Evolutionary conservation across 2,888 invertebrate genomes (phyloP).

Genomic region (Notodonta dromedarius): DNA sequence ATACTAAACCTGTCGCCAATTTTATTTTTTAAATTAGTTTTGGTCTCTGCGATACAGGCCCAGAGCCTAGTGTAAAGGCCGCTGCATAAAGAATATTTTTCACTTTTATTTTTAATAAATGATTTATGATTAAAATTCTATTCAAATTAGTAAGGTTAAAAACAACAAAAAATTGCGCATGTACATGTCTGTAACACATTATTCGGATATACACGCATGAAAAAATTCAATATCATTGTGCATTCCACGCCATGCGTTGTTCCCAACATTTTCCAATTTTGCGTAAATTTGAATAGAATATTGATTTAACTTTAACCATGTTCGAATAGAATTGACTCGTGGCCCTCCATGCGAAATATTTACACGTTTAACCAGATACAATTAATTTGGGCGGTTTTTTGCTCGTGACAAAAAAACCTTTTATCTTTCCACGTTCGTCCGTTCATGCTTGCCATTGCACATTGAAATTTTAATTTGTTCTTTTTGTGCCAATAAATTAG

Average conservation of each 20-base stretch:
- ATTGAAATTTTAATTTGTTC: background rate
- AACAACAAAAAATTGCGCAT: conserved; percentile 23
- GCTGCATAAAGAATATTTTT: no score
- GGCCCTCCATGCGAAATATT: conserved; percentile 26
- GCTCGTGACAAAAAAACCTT: background rate
- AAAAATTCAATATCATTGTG: conserved; percentile 42
- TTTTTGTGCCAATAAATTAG: conserved; percentile 1
- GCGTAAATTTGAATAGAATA: conserved; percentile 48
- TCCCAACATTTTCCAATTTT: conserved; percentile 45
- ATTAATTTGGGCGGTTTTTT: conserved; percentile 16
- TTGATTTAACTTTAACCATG: conserved; percentile 38
- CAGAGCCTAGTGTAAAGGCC: no score
- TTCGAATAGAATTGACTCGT: conserved; percentile 28
- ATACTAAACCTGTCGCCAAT: no score
- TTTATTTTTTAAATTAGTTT: no score
- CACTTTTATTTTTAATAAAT: no score
- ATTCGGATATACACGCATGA: conserved; percentile 22
- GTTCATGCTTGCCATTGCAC: background rate
- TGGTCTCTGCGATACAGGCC: no score
- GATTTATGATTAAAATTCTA: no score
- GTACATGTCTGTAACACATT: conserved; percentile 19
- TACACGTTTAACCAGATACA: conserved; percentile 13
- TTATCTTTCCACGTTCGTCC: background rate
- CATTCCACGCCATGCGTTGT: conserved; percentile 42
- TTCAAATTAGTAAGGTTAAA: conserved; percentile 20